A percentile compares a stretch with the other conserved stretches of the same genome.
These are phyloP conservation scores for Panagrolaimus sp. DNA, from an alignment of 1,140 invertebrate species.

Conservation along the genomic window DNA sequence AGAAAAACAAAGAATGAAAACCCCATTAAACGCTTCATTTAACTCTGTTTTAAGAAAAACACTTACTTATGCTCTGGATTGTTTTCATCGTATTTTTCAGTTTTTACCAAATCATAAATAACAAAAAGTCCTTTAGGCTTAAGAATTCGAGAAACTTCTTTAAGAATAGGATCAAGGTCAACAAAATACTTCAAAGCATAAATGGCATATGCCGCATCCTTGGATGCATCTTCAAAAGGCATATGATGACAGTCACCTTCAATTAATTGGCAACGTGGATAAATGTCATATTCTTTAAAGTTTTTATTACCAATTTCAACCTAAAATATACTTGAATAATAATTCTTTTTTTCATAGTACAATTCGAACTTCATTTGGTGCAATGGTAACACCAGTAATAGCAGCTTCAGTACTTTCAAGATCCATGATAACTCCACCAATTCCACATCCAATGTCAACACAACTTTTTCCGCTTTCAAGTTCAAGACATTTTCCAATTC, in stretches of 20 bases:
- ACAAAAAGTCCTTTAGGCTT: conserved; percentile 52
- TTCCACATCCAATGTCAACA: conserved; percentile 57
- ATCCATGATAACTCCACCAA: conserved; percentile 54
- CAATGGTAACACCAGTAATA: conserved; percentile 56
- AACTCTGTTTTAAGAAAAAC: not conserved
- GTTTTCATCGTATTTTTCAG: conserved; percentile 46
- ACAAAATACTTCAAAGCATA: conserved; percentile 57
- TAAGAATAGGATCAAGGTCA: conserved; percentile 43
- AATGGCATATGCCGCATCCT: conserved; percentile 56
- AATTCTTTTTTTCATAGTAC: conserved; percentile 13
- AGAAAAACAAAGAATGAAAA: conserved; percentile 22
- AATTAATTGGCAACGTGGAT: conserved; percentile 38
- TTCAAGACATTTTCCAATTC: conserved; percentile 50
- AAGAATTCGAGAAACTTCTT: conserved; percentile 45
- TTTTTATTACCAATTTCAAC: conserved; percentile 50
- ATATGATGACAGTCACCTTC: conserved; percentile 66
- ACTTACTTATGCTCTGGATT: conserved; percentile 49
- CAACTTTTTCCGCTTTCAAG: conserved; percentile 39
- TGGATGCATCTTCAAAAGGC: conserved; percentile 49
- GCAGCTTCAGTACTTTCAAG: conserved; percentile 45
- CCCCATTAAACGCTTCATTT: not conserved
- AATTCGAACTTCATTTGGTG: conserved; percentile 46
- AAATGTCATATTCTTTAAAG: conserved; percentile 39
- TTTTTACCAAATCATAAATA: conserved; percentile 57
- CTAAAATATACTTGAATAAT: conserved; percentile 26